Conservation (phyloP, 2,888 invertebrate species). For the Coelinius sp. region DNA sequence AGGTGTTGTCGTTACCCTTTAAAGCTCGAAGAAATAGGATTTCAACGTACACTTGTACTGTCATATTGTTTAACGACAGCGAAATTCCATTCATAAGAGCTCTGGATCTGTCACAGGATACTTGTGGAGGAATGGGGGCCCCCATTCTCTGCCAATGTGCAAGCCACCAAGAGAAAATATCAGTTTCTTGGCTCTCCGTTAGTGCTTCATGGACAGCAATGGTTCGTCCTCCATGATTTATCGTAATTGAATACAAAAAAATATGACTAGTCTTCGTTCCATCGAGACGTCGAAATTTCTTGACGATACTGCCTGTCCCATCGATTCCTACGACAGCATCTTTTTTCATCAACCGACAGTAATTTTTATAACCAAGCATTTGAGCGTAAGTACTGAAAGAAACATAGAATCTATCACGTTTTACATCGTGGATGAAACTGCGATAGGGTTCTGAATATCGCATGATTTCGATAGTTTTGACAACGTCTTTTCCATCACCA, state of each 20-base stretch:
- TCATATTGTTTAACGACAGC: not conserved
- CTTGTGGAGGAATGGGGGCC: not conserved
- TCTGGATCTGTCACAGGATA: not conserved
- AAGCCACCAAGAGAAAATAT: not conserved
- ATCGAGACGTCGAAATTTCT: not conserved
- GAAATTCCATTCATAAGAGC: not conserved
- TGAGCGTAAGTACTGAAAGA: not conserved
- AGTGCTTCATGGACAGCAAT: not conserved
- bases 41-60: not conserved
- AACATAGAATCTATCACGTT: not conserved
- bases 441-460: not conserved
- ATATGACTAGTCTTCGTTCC: slow-evolving; percentile 30
- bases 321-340: not conserved
- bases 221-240: slow-evolving; percentile 18
- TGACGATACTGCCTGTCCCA: not conserved
- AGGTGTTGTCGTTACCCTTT: not conserved
- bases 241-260: slow-evolving; percentile 42
- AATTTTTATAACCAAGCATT: not conserved
- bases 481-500: slow-evolving; percentile 32
- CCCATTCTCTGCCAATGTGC: not conserved
- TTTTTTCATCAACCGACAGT: not conserved
- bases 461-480: slow-evolving; percentile 32
- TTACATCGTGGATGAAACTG: not conserved
- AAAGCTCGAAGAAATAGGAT: not conserved
- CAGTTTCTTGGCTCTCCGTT: slow-evolving; percentile 31